Evolutionary conservation across 2,888 invertebrate species (phyloP).

Genomic region (Chrysomela aeneicollis): DNA sequence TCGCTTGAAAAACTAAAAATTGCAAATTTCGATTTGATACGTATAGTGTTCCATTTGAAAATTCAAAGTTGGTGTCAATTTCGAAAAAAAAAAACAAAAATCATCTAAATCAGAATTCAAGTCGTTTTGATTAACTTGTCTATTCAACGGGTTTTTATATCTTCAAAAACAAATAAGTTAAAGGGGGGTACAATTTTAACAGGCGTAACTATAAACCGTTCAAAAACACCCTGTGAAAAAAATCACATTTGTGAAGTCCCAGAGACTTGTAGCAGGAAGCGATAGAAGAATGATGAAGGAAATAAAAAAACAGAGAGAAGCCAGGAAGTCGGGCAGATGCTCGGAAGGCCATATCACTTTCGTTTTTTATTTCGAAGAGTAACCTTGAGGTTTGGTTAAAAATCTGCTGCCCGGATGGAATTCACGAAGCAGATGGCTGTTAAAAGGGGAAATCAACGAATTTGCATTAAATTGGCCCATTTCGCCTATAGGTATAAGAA

Average conservation of each 20-base stretch:
- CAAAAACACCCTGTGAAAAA: not conserved
- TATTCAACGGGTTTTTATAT: too few species aligned
- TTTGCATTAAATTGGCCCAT: not conserved
- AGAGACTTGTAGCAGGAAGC: constrained; percentile 18
- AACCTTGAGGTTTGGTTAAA: constrained; percentile 41
- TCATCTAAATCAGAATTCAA: too few species aligned
- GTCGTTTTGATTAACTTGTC: too few species aligned
- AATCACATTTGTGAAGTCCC: not conserved
- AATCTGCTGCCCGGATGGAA: constrained; percentile 14
- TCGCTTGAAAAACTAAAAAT: too few species aligned
- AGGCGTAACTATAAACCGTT: too few species aligned
- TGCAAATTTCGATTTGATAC: too few species aligned
- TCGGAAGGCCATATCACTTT: constrained; percentile 39
- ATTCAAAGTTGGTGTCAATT: too few species aligned
- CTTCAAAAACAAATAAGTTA: too few species aligned
- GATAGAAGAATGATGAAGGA: constrained; percentile 5
- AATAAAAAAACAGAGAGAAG: constrained; percentile 9
- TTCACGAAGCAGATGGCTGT: constrained; percentile 10
- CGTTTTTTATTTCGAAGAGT: constrained; percentile 32
- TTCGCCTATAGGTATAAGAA: not conserved
- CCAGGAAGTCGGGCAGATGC: constrained; percentile 33
- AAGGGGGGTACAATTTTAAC: too few species aligned
- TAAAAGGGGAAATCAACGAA: not conserved
- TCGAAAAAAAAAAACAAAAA: too few species aligned
- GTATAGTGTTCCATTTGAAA: too few species aligned